Conservation (phyloP, 1,140 invertebrate genomes). For the Pseudobourletiella spinata region DNA sequence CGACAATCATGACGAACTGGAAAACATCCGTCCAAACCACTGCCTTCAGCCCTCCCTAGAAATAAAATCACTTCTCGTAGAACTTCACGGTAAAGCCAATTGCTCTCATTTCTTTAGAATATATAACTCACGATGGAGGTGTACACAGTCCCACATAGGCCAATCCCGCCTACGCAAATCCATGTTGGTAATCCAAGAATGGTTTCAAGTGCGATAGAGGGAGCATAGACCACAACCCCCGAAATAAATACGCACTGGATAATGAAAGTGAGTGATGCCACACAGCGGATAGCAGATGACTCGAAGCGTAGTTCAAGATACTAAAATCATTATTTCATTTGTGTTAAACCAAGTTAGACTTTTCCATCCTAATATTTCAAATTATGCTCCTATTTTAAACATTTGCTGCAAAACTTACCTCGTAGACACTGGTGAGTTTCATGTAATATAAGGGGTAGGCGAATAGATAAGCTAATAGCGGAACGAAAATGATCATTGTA, state of each 20-base stretch:
- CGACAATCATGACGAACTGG: constrained; percentile 15
- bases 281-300: constrained; percentile 19
- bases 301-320: constrained; percentile 32
- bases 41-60: constrained; percentile 14
- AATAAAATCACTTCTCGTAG: neutral
- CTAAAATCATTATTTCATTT: constrained; percentile 8
- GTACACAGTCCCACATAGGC: constrained; percentile 27
- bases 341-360: too few species aligned
- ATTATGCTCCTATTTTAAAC: neutral
- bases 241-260: constrained; percentile 21
- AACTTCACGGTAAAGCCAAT: too few species aligned
- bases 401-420: constrained; percentile 20
- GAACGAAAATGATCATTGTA: neutral
- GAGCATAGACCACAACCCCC: constrained; percentile 24
- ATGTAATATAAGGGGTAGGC: constrained; percentile 30
- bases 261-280: constrained; percentile 25
- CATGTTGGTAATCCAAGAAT: constrained; percentile 34
- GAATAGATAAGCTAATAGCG: constrained; percentile 21
- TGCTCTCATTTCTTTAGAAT: neutral
- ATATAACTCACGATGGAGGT: constrained; percentile 21
- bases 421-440: constrained; percentile 33
- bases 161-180: constrained; percentile 23
- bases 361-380: neutral
- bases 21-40: constrained; percentile 15
- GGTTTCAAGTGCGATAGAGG: constrained; percentile 33